Evolutionary conservation across 2,113 vertebrate species (phyloP).

Genomic region (Thoracochromis brauschi): DNA sequence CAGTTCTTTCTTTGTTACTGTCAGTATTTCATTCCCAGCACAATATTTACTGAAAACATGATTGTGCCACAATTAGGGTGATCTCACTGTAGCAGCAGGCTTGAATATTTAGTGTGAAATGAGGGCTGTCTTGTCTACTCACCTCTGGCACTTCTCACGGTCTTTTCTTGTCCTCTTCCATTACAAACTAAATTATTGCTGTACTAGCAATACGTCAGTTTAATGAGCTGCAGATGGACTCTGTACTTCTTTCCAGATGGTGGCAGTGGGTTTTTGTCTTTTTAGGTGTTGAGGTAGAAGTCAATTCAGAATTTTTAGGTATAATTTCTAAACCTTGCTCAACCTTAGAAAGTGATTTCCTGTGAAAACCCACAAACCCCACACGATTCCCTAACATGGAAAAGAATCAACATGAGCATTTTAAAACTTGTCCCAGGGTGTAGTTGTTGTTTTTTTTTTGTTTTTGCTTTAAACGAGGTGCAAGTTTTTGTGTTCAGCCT

Average conservation of each 20-base stretch:
- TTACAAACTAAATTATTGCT: neutral
- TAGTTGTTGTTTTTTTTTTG: neutral
- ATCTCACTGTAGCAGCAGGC: neutral
- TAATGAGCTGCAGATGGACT: slow-evolving; percentile 10
- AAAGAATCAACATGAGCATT: neutral
- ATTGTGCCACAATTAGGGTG: neutral
- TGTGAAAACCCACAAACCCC: neutral
- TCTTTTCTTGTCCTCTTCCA: neutral
- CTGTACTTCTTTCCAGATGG: slow-evolving; percentile 4
- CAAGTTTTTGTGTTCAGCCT: neutral
- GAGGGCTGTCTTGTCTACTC: neutral
- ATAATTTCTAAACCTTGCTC: neutral
- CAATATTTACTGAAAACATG: neutral
- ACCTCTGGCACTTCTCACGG: neutral
- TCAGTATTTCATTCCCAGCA: neutral
- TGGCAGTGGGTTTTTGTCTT: neutral
- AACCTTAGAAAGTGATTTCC: neutral
- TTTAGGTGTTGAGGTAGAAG: accelerated
- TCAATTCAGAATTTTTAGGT: neutral
- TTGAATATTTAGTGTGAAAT: neutral
- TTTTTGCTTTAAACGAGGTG: neutral
- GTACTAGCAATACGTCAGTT: neutral
- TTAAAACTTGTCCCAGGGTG: neutral
- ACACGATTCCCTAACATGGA: neutral
- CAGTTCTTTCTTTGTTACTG: neutral